Evolutionary conservation across 1,140 invertebrate species (phyloP).

Genomic region (Lepidurus arcticus): DNA sequence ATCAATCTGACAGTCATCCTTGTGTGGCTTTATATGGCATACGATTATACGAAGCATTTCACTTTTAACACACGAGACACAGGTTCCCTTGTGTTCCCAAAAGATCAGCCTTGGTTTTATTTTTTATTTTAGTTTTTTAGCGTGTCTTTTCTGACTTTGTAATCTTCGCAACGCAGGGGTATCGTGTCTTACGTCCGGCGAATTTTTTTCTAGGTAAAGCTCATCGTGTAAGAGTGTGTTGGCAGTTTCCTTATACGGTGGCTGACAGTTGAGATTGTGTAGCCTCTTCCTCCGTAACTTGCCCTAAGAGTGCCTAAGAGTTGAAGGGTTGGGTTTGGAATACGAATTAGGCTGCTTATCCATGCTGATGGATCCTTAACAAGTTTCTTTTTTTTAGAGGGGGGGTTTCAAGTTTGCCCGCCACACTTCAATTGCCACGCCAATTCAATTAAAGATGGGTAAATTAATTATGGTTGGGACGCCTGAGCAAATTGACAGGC

Average conservation of each 20-base stretch:
- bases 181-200: background rate
- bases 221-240: background rate
- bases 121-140: background rate
- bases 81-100: too few species aligned
- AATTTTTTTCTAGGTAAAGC: background rate
- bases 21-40: too few species aligned
- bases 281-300: background rate
- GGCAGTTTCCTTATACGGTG: background rate
- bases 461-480: background rate
- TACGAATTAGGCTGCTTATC: background rate
- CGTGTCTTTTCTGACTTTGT: background rate
- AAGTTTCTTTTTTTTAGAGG: too few species aligned
- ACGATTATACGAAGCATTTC: too few species aligned
- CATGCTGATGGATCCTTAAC: background rate
- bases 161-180: background rate
- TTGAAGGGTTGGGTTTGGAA: constrained; percentile 5
- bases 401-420: background rate
- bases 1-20: background rate
- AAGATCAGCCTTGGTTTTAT: background rate
- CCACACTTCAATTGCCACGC: too few species aligned
- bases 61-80: too few species aligned
- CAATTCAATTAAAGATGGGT: background rate
- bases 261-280: background rate
- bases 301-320: background rate
- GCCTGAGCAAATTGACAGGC: background rate